Evolutionary conservation across 2,888 invertebrate genomes (phyloP).

Genomic region (Pachymerium ferrugineum): DNA sequence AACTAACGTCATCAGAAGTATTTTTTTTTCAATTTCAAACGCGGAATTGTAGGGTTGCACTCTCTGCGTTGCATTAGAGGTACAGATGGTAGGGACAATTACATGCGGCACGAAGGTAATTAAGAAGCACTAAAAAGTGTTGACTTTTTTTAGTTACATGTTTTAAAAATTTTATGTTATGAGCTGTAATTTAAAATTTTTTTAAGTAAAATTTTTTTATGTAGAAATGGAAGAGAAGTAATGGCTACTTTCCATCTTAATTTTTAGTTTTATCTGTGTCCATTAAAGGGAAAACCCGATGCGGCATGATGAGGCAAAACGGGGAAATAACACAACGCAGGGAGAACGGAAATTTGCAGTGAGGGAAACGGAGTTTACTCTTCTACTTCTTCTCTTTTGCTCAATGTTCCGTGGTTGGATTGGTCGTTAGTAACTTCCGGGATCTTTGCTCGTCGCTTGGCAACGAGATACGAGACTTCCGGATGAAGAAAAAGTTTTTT

Average conservation of each 20-base stretch:
- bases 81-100: no score
- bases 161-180: no score
- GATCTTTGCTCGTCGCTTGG: neutral
- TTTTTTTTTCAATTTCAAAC: neutral
- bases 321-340: no score
- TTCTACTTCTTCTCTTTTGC: constrained; percentile 2
- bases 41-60: no score
- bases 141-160: no score
- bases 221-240: no score
- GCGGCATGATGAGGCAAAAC: neutral
- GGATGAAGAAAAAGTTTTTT: neutral
- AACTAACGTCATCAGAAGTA: no score
- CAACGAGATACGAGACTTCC: constrained; percentile 10
- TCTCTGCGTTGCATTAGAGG: no score
- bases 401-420: constrained; percentile 9
- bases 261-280: neutral
- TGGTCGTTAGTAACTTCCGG: constrained; percentile 11
- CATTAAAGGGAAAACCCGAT: neutral
- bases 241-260: neutral
- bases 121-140: no score
- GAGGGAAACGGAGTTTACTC: constrained; percentile 13
- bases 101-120: no score
- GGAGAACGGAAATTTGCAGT: constrained; percentile 9
- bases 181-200: no score
- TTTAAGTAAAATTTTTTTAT: neutral